phyloP scores from a whole-genome alignment of 2,888 invertebrate species.

The Campaea margaritaria region DNA sequence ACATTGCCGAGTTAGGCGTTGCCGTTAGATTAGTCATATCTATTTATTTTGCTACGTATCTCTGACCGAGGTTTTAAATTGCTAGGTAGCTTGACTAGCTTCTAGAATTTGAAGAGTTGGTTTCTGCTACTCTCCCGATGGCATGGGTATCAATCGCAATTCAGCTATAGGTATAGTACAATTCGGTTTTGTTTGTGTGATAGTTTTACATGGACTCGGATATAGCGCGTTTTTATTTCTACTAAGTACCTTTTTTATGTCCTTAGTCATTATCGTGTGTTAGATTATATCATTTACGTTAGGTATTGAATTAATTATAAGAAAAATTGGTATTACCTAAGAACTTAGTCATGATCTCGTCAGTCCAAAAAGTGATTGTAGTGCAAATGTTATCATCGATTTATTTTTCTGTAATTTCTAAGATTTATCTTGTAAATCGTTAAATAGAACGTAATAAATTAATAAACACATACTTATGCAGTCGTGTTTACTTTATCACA shows the following conservation, averaged over 20 bases:
- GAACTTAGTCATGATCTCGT: conserved; percentile 22
- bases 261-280: too few relatives aligned
- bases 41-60: conserved; percentile 13
- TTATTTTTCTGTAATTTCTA: conserved; percentile 4
- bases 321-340: not conserved
- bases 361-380: conserved; percentile 16
- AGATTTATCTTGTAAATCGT: not conserved
- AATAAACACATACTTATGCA: too few relatives aligned
- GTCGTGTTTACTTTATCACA: not conserved
- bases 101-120: conserved; percentile 1
- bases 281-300: too few relatives aligned
- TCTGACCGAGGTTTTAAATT: conserved; percentile 1
- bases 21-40: conserved; percentile 13
- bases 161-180: too few relatives aligned
- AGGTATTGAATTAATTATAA: not conserved
- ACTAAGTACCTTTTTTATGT: too few relatives aligned
- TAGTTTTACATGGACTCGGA: too few relatives aligned
- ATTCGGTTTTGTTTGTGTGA: too few relatives aligned
- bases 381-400: conserved; percentile 7
- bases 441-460: conserved; percentile 8
- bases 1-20: conserved; percentile 24
- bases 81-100: not conserved
- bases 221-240: too few relatives aligned
- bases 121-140: too few relatives aligned
- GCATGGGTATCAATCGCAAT: too few relatives aligned